Evolutionary conservation across 30 jellyfish, hydroid and myxozoan species (phyloP).

Genomic region (Aurelia coerulea): DNA sequence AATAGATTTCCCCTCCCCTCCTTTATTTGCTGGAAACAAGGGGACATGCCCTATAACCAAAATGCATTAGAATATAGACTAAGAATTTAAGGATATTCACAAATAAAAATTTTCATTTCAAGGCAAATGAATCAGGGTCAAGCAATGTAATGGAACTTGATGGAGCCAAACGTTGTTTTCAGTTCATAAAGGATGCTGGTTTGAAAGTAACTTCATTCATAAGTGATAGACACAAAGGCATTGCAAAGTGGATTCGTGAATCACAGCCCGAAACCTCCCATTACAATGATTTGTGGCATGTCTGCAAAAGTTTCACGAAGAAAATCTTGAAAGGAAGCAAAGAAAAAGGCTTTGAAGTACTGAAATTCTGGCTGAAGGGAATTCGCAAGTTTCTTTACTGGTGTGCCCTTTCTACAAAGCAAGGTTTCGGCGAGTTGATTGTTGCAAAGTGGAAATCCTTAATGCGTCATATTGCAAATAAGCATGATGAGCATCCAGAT

Average conservation of each 20-base stretch:
- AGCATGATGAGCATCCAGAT: constrained; percentile 27
- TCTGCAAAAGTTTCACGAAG: constrained; percentile 12
- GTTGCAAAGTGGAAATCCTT: constrained; percentile 46
- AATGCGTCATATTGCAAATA: constrained; percentile 34
- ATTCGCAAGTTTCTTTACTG: constrained; percentile 24
- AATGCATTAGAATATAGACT: too few relatives aligned
- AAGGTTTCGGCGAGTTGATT: constrained; percentile 44
- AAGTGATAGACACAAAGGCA: constrained; percentile 42
- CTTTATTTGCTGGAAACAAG: too few relatives aligned
- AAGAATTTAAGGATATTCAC: neutral
- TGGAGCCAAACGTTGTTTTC: constrained; percentile 10
- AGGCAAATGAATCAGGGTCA: constrained; percentile 45
- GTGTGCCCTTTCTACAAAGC: constrained; percentile 51
- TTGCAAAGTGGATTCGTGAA: constrained; percentile 53
- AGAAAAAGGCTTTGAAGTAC: constrained; percentile 19
- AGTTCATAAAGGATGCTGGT: constrained; percentile 9
- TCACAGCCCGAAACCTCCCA: too few relatives aligned
- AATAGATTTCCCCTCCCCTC: too few relatives aligned
- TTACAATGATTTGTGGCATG: constrained; percentile 52
- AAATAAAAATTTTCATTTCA: neutral
- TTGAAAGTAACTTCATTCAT: constrained; percentile 16
- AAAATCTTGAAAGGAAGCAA: constrained; percentile 26
- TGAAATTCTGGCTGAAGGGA: constrained; percentile 22
- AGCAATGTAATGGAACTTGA: constrained; percentile 25
- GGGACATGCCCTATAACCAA: too few relatives aligned